phyloP scores from a whole-genome alignment of 2,797 vertebrate species.

The Neosalanx taihuensis region DNA sequence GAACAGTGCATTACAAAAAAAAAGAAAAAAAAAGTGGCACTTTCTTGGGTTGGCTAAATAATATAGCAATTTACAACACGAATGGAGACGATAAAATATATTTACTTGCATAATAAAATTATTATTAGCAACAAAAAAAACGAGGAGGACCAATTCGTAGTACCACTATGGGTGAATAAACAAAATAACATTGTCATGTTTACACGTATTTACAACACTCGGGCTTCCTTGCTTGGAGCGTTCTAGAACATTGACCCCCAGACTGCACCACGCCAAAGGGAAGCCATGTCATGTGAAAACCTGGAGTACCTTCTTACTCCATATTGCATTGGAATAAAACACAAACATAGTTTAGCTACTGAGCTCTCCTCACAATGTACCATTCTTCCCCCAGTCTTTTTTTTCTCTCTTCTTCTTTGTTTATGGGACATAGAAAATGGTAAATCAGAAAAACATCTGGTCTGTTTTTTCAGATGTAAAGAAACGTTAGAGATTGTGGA shows the following conservation, averaged over 20 bases:
- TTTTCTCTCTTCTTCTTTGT: conserved; percentile 37
- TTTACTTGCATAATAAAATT: conserved; percentile 78
- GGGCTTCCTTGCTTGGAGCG: conserved; percentile 78
- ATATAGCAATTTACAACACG: conserved; percentile 90
- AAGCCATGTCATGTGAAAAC: conserved; percentile 62
- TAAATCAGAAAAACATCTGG: conserved; percentile 70
- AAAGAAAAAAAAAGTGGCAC: conserved; percentile 90
- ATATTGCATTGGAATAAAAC: conserved; percentile 73
- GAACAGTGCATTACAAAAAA: conserved; percentile 99
- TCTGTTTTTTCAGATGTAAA: conserved; percentile 82
- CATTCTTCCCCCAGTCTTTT: conserved; percentile 47
- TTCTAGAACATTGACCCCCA: conserved; percentile 77
- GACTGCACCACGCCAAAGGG: conserved; percentile 73
- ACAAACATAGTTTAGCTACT: conserved; percentile 68
- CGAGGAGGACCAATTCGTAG: conserved; percentile 85
- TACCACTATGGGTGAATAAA: conserved; percentile 86
- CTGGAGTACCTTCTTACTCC: conserved; percentile 62
- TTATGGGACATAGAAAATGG: conserved; percentile 67
- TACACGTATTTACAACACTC: conserved; percentile 90
- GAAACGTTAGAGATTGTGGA: conserved; percentile 75
- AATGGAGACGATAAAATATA: conserved; percentile 84
- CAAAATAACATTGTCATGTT: conserved; percentile 77
- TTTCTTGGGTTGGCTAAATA: conserved; percentile 89
- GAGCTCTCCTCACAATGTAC: conserved; percentile 62
- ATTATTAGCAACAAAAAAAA: conserved; percentile 77